phyloP scores from a whole-genome alignment of 2,888 invertebrate genomes.

The Carcina quercana region DNA sequence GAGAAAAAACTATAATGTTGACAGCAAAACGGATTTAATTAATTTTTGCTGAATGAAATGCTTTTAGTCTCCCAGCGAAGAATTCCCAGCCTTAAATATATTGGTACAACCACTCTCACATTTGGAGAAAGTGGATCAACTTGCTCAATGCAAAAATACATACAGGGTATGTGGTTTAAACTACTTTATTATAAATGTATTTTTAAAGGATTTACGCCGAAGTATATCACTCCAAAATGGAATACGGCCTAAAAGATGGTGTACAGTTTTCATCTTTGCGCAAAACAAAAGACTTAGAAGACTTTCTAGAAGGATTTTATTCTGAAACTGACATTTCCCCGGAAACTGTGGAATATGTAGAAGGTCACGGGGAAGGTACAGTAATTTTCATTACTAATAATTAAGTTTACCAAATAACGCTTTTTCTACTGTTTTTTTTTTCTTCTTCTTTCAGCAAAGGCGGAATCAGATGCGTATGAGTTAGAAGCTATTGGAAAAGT shows the following conservation, averaged over 20 bases:
- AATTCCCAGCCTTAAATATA: too few relatives aligned
- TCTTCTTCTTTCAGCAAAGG: background rate
- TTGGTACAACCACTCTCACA: too few relatives aligned
- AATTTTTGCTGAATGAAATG: too few relatives aligned
- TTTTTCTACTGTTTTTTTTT: background rate
- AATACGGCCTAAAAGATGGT: constrained; percentile 22
- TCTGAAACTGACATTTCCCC: constrained; percentile 78
- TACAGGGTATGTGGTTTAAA: too few relatives aligned
- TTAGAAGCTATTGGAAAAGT: constrained; percentile 73
- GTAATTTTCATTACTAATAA: background rate
- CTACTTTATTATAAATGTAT: too few relatives aligned
- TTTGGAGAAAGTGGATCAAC: too few relatives aligned
- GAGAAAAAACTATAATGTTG: too few relatives aligned
- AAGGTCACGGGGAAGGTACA: constrained; percentile 85
- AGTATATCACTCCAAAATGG: constrained; percentile 33
- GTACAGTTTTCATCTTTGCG: constrained; percentile 28
- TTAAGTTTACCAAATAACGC: background rate
- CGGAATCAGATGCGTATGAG: constrained; percentile 70
- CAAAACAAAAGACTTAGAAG: constrained; percentile 43
- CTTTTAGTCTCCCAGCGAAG: too few relatives aligned
- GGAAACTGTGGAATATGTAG: constrained; percentile 80
- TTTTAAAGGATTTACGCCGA: constrained; percentile 38
- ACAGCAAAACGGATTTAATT: too few relatives aligned
- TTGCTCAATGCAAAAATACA: too few relatives aligned
- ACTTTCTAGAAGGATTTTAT: constrained; percentile 72